These are phyloP conservation scores for Euzophera pinguis DNA, from an alignment of 2,888 invertebrate species.

Conservation along the genomic window DNA sequence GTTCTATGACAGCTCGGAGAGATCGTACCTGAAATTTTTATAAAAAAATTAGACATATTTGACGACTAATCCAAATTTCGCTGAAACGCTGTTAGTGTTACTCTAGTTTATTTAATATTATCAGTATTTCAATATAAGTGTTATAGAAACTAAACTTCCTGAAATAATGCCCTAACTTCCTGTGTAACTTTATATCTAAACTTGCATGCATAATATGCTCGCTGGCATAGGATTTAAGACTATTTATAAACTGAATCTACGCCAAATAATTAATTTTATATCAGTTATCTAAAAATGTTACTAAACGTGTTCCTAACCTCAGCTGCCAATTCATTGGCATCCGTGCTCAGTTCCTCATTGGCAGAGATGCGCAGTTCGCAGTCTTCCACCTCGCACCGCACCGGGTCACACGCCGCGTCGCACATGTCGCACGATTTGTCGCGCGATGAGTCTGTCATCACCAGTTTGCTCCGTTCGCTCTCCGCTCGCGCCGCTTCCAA, in stretches of 20 bases:
- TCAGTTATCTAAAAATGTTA: not conserved
- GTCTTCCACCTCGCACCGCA: constrained; percentile 59
- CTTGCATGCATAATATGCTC: not conserved
- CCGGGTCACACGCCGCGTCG: constrained; percentile 71
- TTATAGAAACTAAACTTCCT: no score
- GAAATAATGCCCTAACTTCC: no score
- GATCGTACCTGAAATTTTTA: constrained; percentile 81
- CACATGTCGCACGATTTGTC: constrained; percentile 50
- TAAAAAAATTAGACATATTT: constrained; percentile 9
- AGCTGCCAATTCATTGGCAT: constrained; percentile 68
- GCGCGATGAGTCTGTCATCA: constrained; percentile 23
- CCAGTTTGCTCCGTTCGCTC: constrained; percentile 32
- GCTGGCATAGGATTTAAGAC: not conserved
- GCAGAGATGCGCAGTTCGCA: constrained; percentile 54
- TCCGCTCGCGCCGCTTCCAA: constrained; percentile 67
- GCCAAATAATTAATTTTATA: not conserved
- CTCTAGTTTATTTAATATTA: no score
- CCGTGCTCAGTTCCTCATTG: constrained; percentile 68
- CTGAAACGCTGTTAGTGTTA: no score
- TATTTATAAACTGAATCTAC: not conserved
- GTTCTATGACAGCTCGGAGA: constrained; percentile 91
- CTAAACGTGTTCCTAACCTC: constrained; percentile 54
- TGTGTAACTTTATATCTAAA: no score
- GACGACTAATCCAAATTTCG: no score
- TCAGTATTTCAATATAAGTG: no score